Base-by-base conservation (phyloP, 2,888 invertebrate species). In the Myopa tessellatipennis region DNA sequence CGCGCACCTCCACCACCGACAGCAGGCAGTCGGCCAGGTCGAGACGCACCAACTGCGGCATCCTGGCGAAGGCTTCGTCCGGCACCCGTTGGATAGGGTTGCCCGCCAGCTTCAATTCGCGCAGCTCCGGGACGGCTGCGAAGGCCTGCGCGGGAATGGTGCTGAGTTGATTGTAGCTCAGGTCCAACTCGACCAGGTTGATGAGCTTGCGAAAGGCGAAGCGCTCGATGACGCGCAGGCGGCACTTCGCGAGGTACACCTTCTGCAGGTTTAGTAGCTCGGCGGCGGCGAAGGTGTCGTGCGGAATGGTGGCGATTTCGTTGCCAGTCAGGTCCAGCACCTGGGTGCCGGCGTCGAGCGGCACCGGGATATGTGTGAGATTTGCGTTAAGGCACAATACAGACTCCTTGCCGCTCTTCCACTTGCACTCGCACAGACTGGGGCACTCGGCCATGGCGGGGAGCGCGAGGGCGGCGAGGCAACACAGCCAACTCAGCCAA, bases 381-480 rank as follows among this genome's bases (percentile, higher is more conserved):
- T 94, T 94, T 79, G 94, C 94, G 87, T 93, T 93, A 83, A 92
- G 91, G 90, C 96, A 96, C 84, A 94, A 91, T 77, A 95, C 95
- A 72, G 95, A 94, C 90, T 95, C 95, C 89, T 96, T 96, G 84
- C 95, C 95, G 87, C 93, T 93, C 88, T 94, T 94, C 96, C 96
- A 96, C 90, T 95, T 95, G 91, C 96, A 96, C 89, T 95, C 95
- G 90, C 96, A 96, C 83, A 93, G 91, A 80, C 91, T 91, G 74
- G 94, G 94, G 87, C 95, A 95, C 84, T 93, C 93, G 85, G 92
- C 92, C 82, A 90, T 85, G 58, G 75, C 45, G n/a, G 26, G 52
- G 55, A 40, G 18, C 26, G 45, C 55, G 45, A 84, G 80, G 69
- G 82, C 82, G 79, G 83, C 83, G 79, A 88, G 82, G 52, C 82